A percentile compares a stretch with the other conserved stretches of the same genome.
phyloP scores from a whole-genome alignment of 2,113 vertebrate genomes.

The Ophthalmolycus amberensis region DNA sequence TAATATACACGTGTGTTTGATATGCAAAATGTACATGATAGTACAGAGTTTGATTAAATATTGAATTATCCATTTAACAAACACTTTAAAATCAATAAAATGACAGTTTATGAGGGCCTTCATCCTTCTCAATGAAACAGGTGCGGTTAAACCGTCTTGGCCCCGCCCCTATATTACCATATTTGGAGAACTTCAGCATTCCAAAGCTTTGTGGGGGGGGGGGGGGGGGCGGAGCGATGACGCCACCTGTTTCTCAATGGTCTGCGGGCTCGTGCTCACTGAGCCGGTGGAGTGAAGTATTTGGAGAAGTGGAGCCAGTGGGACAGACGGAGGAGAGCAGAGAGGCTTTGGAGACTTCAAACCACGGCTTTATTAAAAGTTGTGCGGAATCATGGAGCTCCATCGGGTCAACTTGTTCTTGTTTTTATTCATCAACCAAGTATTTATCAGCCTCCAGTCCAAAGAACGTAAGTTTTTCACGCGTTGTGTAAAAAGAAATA shows the following conservation, averaged over 20 bases:
- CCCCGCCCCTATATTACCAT: slow-evolving; percentile 64
- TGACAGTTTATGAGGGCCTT: background rate
- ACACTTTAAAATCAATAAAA: background rate
- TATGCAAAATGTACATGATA: background rate
- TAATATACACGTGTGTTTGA: background rate
- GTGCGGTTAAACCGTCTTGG: slow-evolving; percentile 21
- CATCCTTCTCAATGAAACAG: slow-evolving; percentile 68
- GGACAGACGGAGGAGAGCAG: slow-evolving; percentile 29
- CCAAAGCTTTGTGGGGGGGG: slow-evolving; percentile 41
- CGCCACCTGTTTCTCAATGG: slow-evolving; percentile 83
- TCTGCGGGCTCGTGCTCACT: slow-evolving; percentile 43
- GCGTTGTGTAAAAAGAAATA: background rate
- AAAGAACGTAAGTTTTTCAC: slow-evolving; percentile 82
- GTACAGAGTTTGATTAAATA: background rate
- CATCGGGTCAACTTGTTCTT: slow-evolving; percentile 61
- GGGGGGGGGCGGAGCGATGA: slow-evolving; percentile 58
- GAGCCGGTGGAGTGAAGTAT: slow-evolving; percentile 43
- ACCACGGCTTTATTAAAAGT: slow-evolving; percentile 32
- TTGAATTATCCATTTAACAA: background rate
- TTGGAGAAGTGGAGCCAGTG: slow-evolving; percentile 14
- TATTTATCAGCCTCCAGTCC: slow-evolving; percentile 75
- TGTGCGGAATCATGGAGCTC: slow-evolving; percentile 74
- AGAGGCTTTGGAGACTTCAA: background rate
- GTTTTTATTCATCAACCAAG: slow-evolving; percentile 74
- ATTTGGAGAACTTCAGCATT: slow-evolving; percentile 75